A percentile compares a stretch with the other conserved stretches of the same genome.
phyloP scores from a whole-genome alignment of 2,113 vertebrate species.

The Seriola rivoliana region DNA sequence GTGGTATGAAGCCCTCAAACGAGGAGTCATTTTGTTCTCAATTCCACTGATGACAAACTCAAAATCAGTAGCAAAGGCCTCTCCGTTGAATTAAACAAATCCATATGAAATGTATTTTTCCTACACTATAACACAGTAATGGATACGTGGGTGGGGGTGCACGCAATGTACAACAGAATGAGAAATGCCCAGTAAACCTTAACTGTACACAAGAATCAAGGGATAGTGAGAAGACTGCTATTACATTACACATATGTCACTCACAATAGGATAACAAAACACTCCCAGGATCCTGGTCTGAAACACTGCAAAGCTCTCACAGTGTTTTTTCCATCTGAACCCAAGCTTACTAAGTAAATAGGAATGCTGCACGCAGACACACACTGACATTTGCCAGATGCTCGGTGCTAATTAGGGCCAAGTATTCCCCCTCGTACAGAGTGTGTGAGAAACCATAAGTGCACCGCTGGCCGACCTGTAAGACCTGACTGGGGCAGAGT shows the following conservation, averaged over 20 bases:
- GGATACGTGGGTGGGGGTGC: constrained; percentile 19
- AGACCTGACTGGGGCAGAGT: constrained; percentile 74
- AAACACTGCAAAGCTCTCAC: constrained; percentile 60
- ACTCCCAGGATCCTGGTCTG: constrained; percentile 61
- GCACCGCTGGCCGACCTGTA: constrained; percentile 81
- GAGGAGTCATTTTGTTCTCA: constrained; percentile 20
- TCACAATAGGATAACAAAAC: constrained; percentile 62
- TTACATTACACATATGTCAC: constrained; percentile 71
- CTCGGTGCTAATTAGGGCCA: constrained; percentile 86
- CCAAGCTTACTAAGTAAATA: constrained; percentile 88
- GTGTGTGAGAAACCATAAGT: constrained; percentile 89
- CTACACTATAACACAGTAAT: constrained; percentile 33
- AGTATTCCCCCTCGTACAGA: constrained; percentile 86
- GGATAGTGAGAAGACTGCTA: constrained; percentile 51
- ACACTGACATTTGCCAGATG: constrained; percentile 96
- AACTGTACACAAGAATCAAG: constrained; percentile 42
- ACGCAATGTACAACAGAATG: constrained; percentile 29
- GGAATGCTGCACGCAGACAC: constrained; percentile 87
- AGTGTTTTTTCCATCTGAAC: constrained; percentile 79
- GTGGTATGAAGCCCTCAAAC: constrained; percentile 4
- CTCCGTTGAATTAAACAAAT: constrained; percentile 52
- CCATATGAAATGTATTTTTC: constrained; percentile 37
- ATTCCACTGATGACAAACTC: constrained; percentile 35
- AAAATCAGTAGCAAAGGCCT: constrained; percentile 35
- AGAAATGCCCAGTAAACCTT: constrained; percentile 45